These are phyloP conservation scores for Sitophilus oryzae DNA, from an alignment of 1,140 invertebrate species.

Conservation along the genomic window DNA sequence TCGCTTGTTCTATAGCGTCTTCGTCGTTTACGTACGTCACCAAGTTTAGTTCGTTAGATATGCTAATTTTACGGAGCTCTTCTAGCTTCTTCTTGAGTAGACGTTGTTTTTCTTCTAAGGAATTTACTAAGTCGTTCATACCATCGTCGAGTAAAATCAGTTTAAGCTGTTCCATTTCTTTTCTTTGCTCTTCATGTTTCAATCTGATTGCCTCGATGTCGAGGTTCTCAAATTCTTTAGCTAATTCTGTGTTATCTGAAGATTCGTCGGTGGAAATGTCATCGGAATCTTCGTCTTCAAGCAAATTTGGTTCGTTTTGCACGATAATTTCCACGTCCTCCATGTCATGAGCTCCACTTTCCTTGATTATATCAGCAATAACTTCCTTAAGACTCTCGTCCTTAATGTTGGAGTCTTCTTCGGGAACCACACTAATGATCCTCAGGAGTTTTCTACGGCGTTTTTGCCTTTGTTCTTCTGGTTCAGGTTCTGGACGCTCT, in stretches of 20 bases:
- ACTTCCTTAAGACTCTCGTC: slow-evolving; percentile 18
- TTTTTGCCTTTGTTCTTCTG: slow-evolving; percentile 30
- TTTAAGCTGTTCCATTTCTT: slow-evolving; percentile 34
- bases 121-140: slow-evolving; percentile 37
- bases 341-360: slow-evolving; percentile 15
- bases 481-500: slow-evolving; percentile 36
- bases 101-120: slow-evolving; percentile 38
- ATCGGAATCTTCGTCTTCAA: slow-evolving; percentile 24
- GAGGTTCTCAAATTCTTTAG: slow-evolving; percentile 31
- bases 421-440: slow-evolving; percentile 24
- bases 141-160: slow-evolving; percentile 35
- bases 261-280: slow-evolving; percentile 23
- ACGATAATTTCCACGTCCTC: slow-evolving; percentile 28
- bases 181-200: slow-evolving; percentile 34
- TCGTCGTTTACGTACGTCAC: slow-evolving; percentile 36
- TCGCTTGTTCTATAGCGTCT: slow-evolving; percentile 37
- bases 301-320: slow-evolving; percentile 11
- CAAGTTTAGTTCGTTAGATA: slow-evolving; percentile 33
- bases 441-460: slow-evolving; percentile 25
- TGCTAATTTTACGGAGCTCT: slow-evolving; percentile 36
- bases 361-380: slow-evolving; percentile 20
- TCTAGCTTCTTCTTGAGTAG: slow-evolving; percentile 39
- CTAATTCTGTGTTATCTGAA: slow-evolving; percentile 21
- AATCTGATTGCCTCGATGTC: slow-evolving; percentile 31
- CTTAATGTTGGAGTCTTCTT: slow-evolving; percentile 36